Evolutionary conservation across 2,888 invertebrate genomes (phyloP).

Genomic region (Xylophagus ater): DNA sequence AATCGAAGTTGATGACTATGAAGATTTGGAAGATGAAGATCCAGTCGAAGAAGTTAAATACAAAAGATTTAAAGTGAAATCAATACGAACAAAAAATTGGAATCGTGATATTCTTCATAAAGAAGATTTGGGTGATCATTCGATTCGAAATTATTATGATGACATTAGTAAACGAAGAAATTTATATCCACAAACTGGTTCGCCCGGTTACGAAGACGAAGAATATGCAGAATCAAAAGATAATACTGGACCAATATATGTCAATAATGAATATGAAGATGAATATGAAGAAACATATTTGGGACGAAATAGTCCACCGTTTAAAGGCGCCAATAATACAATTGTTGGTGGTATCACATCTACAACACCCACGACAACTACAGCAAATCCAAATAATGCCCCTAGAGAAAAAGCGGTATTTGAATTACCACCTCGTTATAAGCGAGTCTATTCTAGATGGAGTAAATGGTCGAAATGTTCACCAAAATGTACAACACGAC

Average conservation of each 20-base stretch:
- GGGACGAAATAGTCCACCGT: slow-evolving; percentile 2
- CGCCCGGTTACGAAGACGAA: slow-evolving; percentile 7
- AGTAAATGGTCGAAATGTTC: slow-evolving; percentile 74
- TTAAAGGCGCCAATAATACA: no score
- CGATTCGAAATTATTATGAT: slow-evolving; percentile 2
- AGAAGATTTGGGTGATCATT: slow-evolving; percentile 1
- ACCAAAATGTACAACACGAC: slow-evolving; percentile 63
- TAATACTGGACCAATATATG: slow-evolving; percentile 11
- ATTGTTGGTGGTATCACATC: no score
- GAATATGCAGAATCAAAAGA: slow-evolving; percentile 2
- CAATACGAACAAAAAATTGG: slow-evolving; percentile 26
- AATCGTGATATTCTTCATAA: slow-evolving; percentile 1
- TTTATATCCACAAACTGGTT: background rate
- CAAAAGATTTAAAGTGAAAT: slow-evolving; percentile 22
- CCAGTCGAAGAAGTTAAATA: slow-evolving; percentile 18
- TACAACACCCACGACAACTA: no score
- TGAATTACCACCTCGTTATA: slow-evolving; percentile 27
- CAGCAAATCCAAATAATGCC: slow-evolving; percentile 5
- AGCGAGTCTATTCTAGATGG: slow-evolving; percentile 61
- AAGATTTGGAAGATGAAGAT: slow-evolving; percentile 21
- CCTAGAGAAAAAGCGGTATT: slow-evolving; percentile 30
- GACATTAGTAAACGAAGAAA: slow-evolving; percentile 8
- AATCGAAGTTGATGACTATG: slow-evolving; percentile 24
- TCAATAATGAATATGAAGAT: slow-evolving; percentile 15
- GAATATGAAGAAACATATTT: slow-evolving; percentile 7